These are phyloP conservation scores for Alethe castanea DNA, from an alignment of 2,113 vertebrate species.

Conservation along the genomic window DNA sequence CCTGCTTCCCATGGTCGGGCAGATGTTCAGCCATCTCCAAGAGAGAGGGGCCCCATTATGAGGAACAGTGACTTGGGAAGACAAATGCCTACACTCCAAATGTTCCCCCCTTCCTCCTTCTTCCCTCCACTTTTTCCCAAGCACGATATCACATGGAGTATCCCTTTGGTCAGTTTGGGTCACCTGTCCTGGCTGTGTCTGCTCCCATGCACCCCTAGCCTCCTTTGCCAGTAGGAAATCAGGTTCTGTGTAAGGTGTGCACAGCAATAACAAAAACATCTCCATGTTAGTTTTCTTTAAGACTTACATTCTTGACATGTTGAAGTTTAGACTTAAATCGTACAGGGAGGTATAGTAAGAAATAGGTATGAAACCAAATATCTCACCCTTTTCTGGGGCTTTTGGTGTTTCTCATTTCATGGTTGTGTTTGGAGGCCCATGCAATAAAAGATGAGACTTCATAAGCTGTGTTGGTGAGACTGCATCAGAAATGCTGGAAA, in stretches of 20 bases:
- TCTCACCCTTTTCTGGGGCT: neutral
- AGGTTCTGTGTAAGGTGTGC: neutral
- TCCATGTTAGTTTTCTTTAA: neutral
- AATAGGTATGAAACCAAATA: neutral
- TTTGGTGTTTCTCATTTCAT: neutral
- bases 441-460: neutral
- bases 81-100: neutral
- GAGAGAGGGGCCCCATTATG: neutral
- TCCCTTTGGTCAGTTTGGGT: neutral
- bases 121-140: neutral
- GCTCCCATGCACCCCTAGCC: neutral
- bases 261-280: neutral
- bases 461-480: neutral
- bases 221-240: neutral
- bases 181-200: neutral
- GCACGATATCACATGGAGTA: neutral
- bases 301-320: neutral
- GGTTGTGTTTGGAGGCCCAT: neutral
- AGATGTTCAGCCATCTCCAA: neutral
- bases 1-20: neutral
- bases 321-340: neutral
- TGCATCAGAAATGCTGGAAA: neutral
- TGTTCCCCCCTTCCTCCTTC: neutral
- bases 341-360: neutral
- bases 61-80: neutral